phyloP scores from a whole-genome alignment of 2,113 vertebrate genomes.

The Corapipo altera region DNA sequence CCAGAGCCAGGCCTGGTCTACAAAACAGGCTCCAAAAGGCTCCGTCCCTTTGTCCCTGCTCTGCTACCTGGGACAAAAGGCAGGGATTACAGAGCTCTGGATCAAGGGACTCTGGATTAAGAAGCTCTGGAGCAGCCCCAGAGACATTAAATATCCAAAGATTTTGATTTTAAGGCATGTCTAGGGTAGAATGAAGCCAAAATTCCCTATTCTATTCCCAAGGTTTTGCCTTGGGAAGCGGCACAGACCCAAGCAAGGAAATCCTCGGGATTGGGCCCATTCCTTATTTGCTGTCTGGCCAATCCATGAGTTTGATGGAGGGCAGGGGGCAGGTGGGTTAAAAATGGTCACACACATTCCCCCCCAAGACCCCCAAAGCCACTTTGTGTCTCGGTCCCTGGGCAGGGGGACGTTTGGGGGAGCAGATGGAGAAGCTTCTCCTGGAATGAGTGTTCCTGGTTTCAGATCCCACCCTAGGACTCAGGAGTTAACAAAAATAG shows the following conservation, averaged over 20 bases:
- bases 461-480: background rate
- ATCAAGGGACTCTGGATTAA: background rate
- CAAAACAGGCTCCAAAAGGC: background rate
- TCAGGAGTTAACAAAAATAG: background rate
- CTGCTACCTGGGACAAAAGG: background rate
- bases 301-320: background rate
- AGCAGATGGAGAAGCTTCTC: background rate
- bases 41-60: background rate
- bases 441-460: background rate
- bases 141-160: background rate
- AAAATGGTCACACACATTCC: background rate
- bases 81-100: background rate
- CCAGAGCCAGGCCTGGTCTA: background rate
- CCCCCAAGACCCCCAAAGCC: background rate
- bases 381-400: background rate
- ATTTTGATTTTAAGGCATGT: background rate
- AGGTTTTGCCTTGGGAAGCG: background rate
- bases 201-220: background rate
- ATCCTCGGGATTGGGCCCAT: background rate
- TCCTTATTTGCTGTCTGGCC: background rate
- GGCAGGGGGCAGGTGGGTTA: background rate
- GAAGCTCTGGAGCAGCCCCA: background rate
- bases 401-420: background rate
- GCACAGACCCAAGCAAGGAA: background rate
- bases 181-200: background rate